These are phyloP conservation scores for Drosophila subpulchrella DNA, from an alignment of 1,140 invertebrate species.

Conservation along the genomic window DNA sequence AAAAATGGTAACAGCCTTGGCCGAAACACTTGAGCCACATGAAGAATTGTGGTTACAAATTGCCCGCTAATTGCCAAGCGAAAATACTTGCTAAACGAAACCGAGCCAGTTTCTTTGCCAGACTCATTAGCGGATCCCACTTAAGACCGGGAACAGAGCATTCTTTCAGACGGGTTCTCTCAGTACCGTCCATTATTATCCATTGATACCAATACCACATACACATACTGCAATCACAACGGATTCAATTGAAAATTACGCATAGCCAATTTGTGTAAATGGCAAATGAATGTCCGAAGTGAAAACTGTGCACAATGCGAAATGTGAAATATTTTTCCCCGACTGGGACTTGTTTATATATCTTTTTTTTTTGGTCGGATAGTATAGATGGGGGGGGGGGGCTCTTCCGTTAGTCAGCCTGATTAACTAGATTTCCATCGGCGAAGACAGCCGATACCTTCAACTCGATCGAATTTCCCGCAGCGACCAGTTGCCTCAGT, in stretches of 20 bases:
- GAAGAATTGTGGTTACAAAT: slow-evolving; percentile 39
- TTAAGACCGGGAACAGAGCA: slow-evolving; percentile 17
- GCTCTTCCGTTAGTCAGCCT: slow-evolving; percentile 60
- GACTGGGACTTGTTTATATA: slow-evolving; percentile 25
- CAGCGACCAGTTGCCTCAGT: not conserved
- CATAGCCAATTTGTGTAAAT: slow-evolving; percentile 59
- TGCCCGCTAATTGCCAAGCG: slow-evolving; percentile 48
- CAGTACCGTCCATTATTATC: slow-evolving; percentile 1
- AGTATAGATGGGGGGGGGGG: not conserved
- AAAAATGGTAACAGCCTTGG: slow-evolving; percentile 14
- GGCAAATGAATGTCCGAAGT: slow-evolving; percentile 45
- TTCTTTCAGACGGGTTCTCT: slow-evolving; percentile 24
- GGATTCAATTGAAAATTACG: slow-evolving; percentile 64
- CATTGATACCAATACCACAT: slow-evolving; percentile 1
- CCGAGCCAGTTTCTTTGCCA: slow-evolving; percentile 26
- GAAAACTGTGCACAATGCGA: slow-evolving; percentile 53
- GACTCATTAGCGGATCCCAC: slow-evolving; percentile 29
- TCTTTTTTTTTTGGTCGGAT: slow-evolving; percentile 6
- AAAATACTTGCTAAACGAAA: slow-evolving; percentile 61
- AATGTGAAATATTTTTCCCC: slow-evolving; percentile 33
- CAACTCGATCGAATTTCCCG: slow-evolving; percentile 11
- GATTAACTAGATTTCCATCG: slow-evolving; percentile 42
- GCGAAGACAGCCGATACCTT: slow-evolving; percentile 7
- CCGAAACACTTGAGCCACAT: slow-evolving; percentile 29
- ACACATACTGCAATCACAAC: slow-evolving; percentile 9